Evolutionary conservation across 1,140 invertebrate genomes (phyloP), one percentile per base, ranked within the genome.

Genomic region (Dreissena rostriformis): DNA sequence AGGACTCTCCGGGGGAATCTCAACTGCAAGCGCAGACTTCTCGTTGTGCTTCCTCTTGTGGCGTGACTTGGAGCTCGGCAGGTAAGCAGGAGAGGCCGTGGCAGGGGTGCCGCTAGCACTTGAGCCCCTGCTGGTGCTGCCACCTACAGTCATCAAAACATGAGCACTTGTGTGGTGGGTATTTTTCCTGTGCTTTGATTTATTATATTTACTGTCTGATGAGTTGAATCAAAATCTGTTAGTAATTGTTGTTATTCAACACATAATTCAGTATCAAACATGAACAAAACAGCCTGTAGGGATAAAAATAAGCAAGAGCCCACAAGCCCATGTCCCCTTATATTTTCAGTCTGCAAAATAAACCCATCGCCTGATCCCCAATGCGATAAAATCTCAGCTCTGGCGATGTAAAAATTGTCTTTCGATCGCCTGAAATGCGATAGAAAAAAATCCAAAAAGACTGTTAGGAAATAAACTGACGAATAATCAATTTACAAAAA

Each of bases 91-190:
- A 15, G 80, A 82, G 22, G 22, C 72, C 17, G 24, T 17, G 22
- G 72, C 71, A 4, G 80, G 80, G 1, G 80, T 82, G 29, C 68
- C 72, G 55, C 57, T 74, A 0, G 80, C 72, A 82, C 80, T 82
- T 0, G 80, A 82, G n/a, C 49, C 75, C 24, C 75, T 75, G 55
- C 80, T 74, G 0, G 72, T 63, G n/a, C 24, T 52, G 4, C 61
- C 80, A 68, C 80, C 80, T 68, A 57, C 28, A 68, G 39, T 2
- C 39, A 39, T 2, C 39, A 39, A 39, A 39, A n/a, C n/a, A n/a
- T n/a, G n/a, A n/a, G n/a, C n/a, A n/a, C n/a, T n/a, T n/a, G n/a
- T n/a, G n/a, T n/a, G n/a, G n/a, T n/a, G n/a, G n/a, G n/a, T n/a
- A n/a, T n/a, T n/a, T n/a, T n/a, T n/a, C n/a, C 39, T 39, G 2